phyloP scores from a whole-genome alignment of 2,797 vertebrate genomes.

The Aulostomus chinensis region DNA sequence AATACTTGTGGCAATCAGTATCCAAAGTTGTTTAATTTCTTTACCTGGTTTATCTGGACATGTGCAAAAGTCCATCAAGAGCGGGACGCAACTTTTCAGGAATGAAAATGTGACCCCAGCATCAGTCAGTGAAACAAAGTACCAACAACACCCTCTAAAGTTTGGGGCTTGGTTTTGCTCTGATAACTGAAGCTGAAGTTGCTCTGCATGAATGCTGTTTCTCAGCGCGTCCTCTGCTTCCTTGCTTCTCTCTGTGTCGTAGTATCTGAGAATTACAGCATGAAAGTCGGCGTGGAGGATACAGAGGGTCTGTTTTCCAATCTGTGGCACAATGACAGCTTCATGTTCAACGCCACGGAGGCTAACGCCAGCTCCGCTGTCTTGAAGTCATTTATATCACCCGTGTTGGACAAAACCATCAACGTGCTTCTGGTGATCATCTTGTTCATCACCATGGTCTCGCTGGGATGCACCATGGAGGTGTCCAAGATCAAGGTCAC shows the following conservation, averaged over 20 bases:
- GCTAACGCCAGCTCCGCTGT: constrained; percentile 35
- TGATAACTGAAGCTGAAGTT: neutral
- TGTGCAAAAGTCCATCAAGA: too few relatives aligned
- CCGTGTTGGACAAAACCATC: constrained; percentile 52
- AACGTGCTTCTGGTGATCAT: constrained; percentile 36
- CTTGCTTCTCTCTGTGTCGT: neutral
- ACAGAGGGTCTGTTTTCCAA: neutral
- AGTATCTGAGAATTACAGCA: neutral
- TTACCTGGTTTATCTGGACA: too few relatives aligned
- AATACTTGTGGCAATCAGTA: too few relatives aligned
- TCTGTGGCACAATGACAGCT: constrained; percentile 13
- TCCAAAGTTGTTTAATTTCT: too few relatives aligned
- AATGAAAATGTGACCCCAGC: too few relatives aligned
- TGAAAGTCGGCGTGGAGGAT: constrained; percentile 1
- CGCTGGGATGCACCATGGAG: constrained; percentile 86
- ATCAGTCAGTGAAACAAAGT: too few relatives aligned
- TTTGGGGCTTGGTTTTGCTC: neutral
- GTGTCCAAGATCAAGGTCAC: constrained; percentile 81
- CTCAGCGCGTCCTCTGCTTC: neutral
- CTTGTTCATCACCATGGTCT: constrained; percentile 76
- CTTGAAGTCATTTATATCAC: neutral
- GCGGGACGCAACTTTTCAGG: too few relatives aligned
- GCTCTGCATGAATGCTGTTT: neutral
- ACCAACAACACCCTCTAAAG: neutral
- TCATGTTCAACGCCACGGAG: constrained; percentile 25